Base-by-base conservation (phyloP, 2,888 invertebrate species). In the Idaea straminata region DNA sequence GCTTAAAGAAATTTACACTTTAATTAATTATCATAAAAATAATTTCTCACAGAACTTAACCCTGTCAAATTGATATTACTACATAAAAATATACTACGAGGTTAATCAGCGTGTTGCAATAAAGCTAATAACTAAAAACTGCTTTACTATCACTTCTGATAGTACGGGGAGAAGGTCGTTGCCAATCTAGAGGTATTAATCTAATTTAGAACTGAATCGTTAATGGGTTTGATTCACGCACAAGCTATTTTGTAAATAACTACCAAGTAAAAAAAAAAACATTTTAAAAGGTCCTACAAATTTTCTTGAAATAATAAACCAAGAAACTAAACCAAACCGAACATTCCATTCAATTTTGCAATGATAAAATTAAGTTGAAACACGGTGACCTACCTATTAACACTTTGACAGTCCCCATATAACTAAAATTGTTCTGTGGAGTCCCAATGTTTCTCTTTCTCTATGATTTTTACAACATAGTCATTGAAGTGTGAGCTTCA, bases 121-220 rank as follows among this genome's bases (percentile, higher is more conserved):
- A 57, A n/a, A 16, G 34, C 35, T 62, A 62, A 62, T 62, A 25
- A 62, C 57, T 35, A 62, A 58, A 62, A 47, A 47, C 47, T 47
- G 2, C 25, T 47, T 6, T 13, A 47, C 47, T 47, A 47, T 47
- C 47, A 47, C 47, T 47, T 47, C 47, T 47, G 47, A 47, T 47
- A 47, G 47, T 47, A 47, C 47, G 13, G 0, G 3, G 47, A 47
- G 47, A 47, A 47, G 47, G 47, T 47, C 47, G 47, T 47, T 47
- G 47, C 47, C 47, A 47, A 47, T 47, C 47, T 47, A 13, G 10
- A 47, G 47, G 47, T 47, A 47, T 13, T 47, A 47, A 47, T 47
- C 47, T 47, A 47, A 47, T 47, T 5, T 47, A 7, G 13, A 47
- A 47, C 10, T 47, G 47, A 47, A 47, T 47, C 47, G 47, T 10